Evolutionary conservation across 1,140 invertebrate genomes (phyloP), one percentile per base, ranked within the genome.

Genomic region (Ylistrum balloti): DNA sequence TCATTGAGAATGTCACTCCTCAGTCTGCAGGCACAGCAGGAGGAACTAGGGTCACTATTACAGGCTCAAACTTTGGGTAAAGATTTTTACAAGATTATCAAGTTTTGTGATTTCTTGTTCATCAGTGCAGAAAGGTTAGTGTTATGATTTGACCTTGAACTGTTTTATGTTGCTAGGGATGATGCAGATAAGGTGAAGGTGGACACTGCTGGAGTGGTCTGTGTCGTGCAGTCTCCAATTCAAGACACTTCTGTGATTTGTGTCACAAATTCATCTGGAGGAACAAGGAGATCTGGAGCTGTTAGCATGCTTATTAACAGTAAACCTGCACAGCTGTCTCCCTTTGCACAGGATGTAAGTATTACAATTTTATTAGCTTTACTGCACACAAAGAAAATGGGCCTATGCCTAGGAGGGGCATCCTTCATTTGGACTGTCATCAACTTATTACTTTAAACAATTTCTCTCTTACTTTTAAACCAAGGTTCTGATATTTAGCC

Each of bases 1-100:
- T 85, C 7, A 92, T 96, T 0, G 93, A 93, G 13, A 87, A 86
- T 41, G 90, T 95, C 5, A 90, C 45, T 20, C 95, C 95, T 9
- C 11, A 32, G 0, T 85, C 93, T 33, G 95, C 95, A 0, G 94
- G 94, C 0, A 95, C 94, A 22, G 93, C 90, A 2, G 95, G 95
- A 11, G 94, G 94, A 48, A 95, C 93, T 0, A 28, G 86, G 13
- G 33, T 96, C 0, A 95, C 95, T 15, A 93, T 96, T 33, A 92
- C 91, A 17, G 95, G 95, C 45, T 87, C 91, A 28, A 93, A 94
- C 22, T 95, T 96, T 91, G 93, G 94, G 95, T 95, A 89, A 90
- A 38, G 35, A 13, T 7, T 13, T 38, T 38, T 7, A 38, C 5
- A 5, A 38, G 35, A 38, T 38, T 38, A 38, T 38, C 35, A 38